Percentiles rank a stretch among this genome's conserved stretches.
Evolutionary conservation across 2,888 invertebrate species (phyloP).

Genomic region (Stratiomys singularior): DNA sequence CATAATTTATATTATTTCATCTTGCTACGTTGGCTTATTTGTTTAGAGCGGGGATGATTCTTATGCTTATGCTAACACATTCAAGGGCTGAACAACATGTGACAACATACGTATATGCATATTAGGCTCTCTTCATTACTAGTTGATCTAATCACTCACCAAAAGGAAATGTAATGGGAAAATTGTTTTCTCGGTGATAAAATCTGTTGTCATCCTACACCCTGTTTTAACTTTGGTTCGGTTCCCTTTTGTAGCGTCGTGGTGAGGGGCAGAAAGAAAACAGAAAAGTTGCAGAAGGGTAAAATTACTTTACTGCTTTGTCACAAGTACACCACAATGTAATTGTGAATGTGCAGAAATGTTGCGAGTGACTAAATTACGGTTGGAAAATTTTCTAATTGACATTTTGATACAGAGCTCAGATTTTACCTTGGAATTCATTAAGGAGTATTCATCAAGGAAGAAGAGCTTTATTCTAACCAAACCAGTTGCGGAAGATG

Average conservation of each 20-base stretch:
- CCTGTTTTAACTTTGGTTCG: background rate
- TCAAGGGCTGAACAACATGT: background rate
- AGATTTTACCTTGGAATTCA: no score
- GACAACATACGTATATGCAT: background rate
- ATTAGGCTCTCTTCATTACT: background rate
- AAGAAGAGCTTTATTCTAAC: no score
- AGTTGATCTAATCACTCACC: background rate
- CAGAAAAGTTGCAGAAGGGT: conserved; percentile 5
- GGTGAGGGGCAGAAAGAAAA: background rate
- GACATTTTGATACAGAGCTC: background rate
- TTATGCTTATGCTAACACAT: no score
- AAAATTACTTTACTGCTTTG: conserved; percentile 3
- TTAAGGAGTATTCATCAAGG: no score
- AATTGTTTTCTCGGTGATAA: conserved; percentile 28
- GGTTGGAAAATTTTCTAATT: conserved; percentile 26
- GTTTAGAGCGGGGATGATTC: no score
- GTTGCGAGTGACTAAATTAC: no score
- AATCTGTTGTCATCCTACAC: conserved; percentile 9
- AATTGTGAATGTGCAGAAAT: background rate
- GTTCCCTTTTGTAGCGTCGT: background rate
- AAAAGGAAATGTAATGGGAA: conserved; percentile 30
- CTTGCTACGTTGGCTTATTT: background rate
- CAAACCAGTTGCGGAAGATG: no score
- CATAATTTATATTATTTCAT: conserved; percentile 29
- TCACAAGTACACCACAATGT: background rate